Conservation (phyloP, 2,797 vertebrate genomes). For the Sternotherus odoratus region DNA sequence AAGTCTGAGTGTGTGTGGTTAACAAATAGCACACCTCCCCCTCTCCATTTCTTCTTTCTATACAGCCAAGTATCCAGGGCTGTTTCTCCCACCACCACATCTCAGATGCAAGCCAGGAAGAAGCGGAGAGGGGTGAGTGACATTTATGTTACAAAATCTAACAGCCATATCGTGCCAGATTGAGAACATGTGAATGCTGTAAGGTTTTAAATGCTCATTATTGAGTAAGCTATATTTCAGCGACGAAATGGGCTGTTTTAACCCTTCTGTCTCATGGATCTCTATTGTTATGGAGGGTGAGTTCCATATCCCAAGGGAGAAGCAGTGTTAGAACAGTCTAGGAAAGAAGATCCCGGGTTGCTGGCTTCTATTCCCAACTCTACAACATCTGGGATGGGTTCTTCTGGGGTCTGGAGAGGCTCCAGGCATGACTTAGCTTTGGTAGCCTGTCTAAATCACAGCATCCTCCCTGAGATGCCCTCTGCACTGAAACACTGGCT, state of each 20-base stretch:
- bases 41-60: slow-evolving; percentile 56
- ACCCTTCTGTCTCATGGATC: not conserved
- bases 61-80: slow-evolving; percentile 91
- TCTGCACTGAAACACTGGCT: not conserved
- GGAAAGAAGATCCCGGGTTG: not conserved
- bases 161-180: not conserved
- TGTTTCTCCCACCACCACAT: slow-evolving; percentile 90
- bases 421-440: not conserved
- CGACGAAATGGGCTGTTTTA: not conserved
- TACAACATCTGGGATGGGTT: not conserved
- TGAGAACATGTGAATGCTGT: not conserved
- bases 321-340: not conserved
- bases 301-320: not conserved
- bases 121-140: slow-evolving; percentile 94
- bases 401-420: not conserved
- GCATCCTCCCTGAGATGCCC: not conserved
- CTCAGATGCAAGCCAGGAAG: slow-evolving; percentile 94
- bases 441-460: not conserved
- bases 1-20: not conserved
- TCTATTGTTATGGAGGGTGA: not conserved
- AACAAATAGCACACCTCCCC: not conserved
- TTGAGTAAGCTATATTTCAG: not conserved
- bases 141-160: accelerated
- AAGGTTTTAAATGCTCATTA: not conserved
- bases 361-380: not conserved